Evolutionary conservation across 64 coral and sea anemone species (phyloP).

Genomic region (Porites lutea): DNA sequence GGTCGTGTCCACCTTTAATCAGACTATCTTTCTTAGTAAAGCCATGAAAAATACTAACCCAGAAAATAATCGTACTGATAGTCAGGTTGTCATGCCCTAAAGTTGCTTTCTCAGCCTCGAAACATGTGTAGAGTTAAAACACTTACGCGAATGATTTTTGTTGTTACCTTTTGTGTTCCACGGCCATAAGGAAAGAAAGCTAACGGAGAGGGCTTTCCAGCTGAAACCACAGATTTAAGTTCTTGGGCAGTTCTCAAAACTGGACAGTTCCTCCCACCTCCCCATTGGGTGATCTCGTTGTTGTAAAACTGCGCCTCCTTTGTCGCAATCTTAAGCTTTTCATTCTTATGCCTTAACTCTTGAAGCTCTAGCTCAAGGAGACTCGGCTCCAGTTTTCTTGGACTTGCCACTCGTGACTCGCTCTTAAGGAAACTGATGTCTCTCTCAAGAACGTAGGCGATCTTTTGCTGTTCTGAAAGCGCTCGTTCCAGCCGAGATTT

Average conservation of each 20-base stretch:
- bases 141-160: neutral
- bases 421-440: constrained; percentile 18
- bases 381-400: neutral
- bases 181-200: neutral
- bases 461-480: constrained; percentile 13
- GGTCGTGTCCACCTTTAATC: too few species aligned
- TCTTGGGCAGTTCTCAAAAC: constrained; percentile 32
- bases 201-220: neutral
- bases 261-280: constrained; percentile 17
- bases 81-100: too few species aligned
- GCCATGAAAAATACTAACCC: too few species aligned
- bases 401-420: neutral
- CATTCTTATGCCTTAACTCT: constrained; percentile 33
- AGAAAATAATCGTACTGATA: too few species aligned
- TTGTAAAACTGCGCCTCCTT: constrained; percentile 43
- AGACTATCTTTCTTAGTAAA: too few species aligned
- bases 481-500: neutral
- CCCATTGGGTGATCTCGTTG: constrained; percentile 13
- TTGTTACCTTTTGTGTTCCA: neutral
- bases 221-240: neutral
- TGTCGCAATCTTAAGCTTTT: constrained; percentile 35
- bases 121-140: too few species aligned
- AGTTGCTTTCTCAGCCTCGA: too few species aligned
- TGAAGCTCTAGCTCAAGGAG: constrained; percentile 39
- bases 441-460: constrained; percentile 18